Conservation (phyloP, 2,888 invertebrate species). For the Yponomeuta cagnagella region DNA sequence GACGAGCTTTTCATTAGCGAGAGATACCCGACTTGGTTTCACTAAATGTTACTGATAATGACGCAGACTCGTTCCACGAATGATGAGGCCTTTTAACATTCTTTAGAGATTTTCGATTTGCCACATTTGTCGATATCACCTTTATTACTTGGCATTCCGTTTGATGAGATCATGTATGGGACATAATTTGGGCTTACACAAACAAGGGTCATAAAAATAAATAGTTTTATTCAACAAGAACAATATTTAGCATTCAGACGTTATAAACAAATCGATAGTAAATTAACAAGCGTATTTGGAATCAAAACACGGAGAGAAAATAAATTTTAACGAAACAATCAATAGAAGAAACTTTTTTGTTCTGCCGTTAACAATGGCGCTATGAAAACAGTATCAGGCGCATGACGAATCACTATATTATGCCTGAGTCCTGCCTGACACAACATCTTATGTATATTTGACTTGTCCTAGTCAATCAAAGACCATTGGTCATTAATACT, state of each 20-base stretch:
- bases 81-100: slow-evolving; percentile 12
- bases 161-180: neutral
- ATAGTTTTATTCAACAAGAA: neutral
- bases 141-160: neutral
- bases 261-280: neutral
- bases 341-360: slow-evolving; percentile 5
- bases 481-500: too few relatives aligned
- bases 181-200: neutral
- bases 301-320: slow-evolving; percentile 4
- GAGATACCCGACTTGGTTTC: neutral
- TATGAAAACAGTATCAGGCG: slow-evolving; percentile 2
- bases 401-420: slow-evolving; percentile 5
- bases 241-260: neutral
- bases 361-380: slow-evolving; percentile 1
- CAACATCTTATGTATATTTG: slow-evolving; percentile 3
- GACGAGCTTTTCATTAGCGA: slow-evolving; percentile 3
- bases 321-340: slow-evolving; percentile 7
- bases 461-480: neutral
- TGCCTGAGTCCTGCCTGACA: neutral
- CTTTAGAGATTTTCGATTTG: slow-evolving; percentile 1
- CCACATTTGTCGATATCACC: slow-evolving; percentile 5
- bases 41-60: slow-evolving; percentile 8
- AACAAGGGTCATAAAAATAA: neutral
- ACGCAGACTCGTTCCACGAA: neutral
- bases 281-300: neutral